These are phyloP conservation scores for Aporophyla lueneburgensis DNA, from an alignment of 2,888 invertebrate species.

Conservation along the genomic window DNA sequence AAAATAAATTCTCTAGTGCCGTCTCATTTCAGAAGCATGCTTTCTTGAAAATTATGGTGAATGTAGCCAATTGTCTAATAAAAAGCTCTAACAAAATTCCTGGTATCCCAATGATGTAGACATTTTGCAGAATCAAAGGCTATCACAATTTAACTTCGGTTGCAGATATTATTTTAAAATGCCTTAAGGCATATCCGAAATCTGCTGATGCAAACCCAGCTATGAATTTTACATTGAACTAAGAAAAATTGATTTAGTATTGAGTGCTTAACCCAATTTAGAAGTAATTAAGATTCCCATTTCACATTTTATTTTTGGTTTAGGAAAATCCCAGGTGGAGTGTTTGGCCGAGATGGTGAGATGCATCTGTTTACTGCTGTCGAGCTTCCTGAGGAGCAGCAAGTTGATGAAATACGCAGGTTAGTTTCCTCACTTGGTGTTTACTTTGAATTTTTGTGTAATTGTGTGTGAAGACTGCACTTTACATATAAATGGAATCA, in stretches of 20 bases:
- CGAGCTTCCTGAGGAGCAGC: conserved; percentile 95
- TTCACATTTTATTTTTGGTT: conserved; percentile 41
- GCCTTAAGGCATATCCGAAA: not conserved
- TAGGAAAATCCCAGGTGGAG: conserved; percentile 98
- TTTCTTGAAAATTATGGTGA: not conserved
- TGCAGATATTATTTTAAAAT: not conserved
- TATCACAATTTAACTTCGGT: not conserved
- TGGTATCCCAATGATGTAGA: not conserved
- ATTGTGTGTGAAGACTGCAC: not conserved
- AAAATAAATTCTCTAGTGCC: not conserved
- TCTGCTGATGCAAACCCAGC: not conserved
- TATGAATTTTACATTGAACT: not conserved
- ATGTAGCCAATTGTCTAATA: not conserved
- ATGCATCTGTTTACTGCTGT: conserved; percentile 97
- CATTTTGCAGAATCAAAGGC: too few relatives aligned
- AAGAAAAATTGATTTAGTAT: not conserved
- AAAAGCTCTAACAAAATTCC: not conserved
- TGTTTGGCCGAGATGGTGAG: conserved; percentile 98
- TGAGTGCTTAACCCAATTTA: not conserved
- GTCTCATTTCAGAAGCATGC: not conserved
- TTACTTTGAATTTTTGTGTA: not conserved
- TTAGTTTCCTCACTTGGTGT: conserved; percentile 81
- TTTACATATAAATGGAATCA: not conserved
- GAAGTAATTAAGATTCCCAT: not conserved
- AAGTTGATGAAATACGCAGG: conserved; percentile 98